A percentile compares a stretch with the other conserved stretches of the same genome.
These are phyloP conservation scores for Myiothlypis chrysogaster DNA, from an alignment of 2,797 vertebrate genomes.

Conservation along the genomic window DNA sequence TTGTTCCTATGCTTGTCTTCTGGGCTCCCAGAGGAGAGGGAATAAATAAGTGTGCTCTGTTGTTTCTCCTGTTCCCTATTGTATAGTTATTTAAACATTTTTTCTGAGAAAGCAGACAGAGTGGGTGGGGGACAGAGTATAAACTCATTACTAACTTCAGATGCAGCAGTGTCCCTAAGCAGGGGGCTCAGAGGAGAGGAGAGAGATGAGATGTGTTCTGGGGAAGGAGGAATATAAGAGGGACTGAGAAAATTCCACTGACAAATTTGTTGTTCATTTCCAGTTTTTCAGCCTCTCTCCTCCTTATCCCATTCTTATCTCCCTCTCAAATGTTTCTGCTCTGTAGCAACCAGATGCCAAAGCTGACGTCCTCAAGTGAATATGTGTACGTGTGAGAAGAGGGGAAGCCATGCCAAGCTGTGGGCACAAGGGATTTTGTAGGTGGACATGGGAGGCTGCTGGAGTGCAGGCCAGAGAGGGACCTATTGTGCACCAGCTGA, in stretches of 20 bases:
- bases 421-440: background rate
- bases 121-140: background rate
- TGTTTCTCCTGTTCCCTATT: background rate
- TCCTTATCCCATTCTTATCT: conserved; percentile 18
- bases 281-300: background rate
- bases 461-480: background rate
- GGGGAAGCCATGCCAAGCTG: background rate
- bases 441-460: background rate
- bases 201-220: background rate
- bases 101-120: background rate
- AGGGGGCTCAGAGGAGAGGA: background rate
- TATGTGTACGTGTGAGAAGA: background rate
- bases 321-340: conserved; percentile 4
- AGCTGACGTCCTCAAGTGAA: background rate
- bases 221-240: background rate
- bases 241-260: background rate
- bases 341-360: conserved; percentile 3
- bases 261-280: background rate
- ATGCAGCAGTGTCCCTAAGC: background rate
- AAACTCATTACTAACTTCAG: background rate
- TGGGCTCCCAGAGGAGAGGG: background rate
- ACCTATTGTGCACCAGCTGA: background rate
- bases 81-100: background rate
- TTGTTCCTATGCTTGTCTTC: background rate
- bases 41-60: background rate